Evolutionary conservation across 2,797 vertebrate species (phyloP).

Genomic region (Girardinus metallicus): DNA sequence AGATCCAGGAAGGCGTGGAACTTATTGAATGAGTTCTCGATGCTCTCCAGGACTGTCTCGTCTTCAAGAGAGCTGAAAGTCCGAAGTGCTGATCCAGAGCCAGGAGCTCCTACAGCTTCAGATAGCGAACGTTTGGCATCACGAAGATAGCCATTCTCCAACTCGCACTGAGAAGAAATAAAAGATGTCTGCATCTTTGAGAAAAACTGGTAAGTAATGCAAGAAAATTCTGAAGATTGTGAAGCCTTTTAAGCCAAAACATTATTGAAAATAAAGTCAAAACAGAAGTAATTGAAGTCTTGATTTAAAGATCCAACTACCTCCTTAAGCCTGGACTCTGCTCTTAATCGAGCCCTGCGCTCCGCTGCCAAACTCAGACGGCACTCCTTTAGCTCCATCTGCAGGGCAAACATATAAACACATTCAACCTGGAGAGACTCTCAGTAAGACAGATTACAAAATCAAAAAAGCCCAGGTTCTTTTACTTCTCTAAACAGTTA

Average conservation of each 20-base stretch:
- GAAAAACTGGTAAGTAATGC: not conserved
- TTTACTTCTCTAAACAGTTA: not conserved
- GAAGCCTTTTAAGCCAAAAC: not conserved
- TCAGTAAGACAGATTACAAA: not conserved
- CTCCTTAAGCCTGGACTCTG: conserved; percentile 87
- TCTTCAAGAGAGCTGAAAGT: conserved; percentile 87
- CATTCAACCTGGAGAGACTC: not conserved
- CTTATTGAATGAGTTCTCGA: conserved; percentile 93
- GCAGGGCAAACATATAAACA: conserved; percentile 32
- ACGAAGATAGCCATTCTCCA: conserved; percentile 87
- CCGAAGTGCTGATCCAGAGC: conserved; percentile 55
- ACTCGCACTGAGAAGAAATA: conserved; percentile 80
- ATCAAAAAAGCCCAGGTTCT: not conserved
- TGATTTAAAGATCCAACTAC: conserved; percentile 67
- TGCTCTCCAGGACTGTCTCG: conserved; percentile 90
- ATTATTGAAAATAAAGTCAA: not conserved
- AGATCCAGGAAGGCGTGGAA: conserved; percentile 98
- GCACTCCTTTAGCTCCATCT: conserved; percentile 91
- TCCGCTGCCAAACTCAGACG: conserved; percentile 87
- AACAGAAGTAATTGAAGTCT: not conserved
- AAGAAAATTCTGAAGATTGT: not conserved
- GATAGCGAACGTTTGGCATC: conserved; percentile 87
- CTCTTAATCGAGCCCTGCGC: conserved; percentile 84
- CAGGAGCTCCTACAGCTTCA: conserved; percentile 81
- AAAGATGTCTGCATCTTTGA: not conserved